These are phyloP conservation scores for Drosophila santomea DNA, from an alignment of 1,140 invertebrate genomes.

Conservation along the genomic window DNA sequence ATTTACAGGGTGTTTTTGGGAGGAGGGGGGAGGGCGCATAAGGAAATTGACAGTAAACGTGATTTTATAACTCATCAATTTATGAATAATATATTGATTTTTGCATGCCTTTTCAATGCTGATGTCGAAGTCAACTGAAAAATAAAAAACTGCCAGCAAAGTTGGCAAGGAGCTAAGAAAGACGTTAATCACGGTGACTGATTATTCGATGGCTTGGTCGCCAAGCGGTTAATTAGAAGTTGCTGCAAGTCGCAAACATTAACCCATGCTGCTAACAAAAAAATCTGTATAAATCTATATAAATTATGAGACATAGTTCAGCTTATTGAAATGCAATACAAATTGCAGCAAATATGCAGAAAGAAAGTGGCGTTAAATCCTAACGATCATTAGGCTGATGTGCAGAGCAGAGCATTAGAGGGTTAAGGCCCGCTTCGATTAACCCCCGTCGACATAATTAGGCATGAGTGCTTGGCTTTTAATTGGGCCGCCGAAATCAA, in stretches of 20 bases:
- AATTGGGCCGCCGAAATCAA: slow-evolving; percentile 66
- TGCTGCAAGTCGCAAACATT: not conserved
- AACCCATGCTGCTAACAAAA: not conserved
- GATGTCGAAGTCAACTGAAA: slow-evolving; percentile 1
- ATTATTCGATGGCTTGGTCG: not conserved
- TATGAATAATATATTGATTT: slow-evolving; percentile 26
- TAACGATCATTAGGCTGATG: not conserved
- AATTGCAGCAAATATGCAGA: not conserved
- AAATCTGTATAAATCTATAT: too few species aligned
- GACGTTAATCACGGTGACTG: too few species aligned
- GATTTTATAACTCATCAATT: slow-evolving; percentile 37
- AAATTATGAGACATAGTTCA: too few species aligned
- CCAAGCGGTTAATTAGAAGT: not conserved
- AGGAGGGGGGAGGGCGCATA: not conserved
- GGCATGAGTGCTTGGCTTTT: slow-evolving; percentile 58
- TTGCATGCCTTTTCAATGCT: slow-evolving; percentile 1
- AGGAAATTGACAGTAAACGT: slow-evolving; percentile 34
- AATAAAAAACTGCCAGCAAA: not conserved
- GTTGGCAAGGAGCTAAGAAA: not conserved
- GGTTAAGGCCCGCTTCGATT: not conserved
- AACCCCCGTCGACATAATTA: slow-evolving; percentile 54
- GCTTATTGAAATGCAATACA: too few species aligned
- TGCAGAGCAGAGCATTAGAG: not conserved
- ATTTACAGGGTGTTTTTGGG: slow-evolving; percentile 8
- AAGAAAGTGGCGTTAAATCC: not conserved